A percentile compares a stretch with the other conserved stretches of the same genome.
Conservation (phyloP, 2,888 invertebrate genomes). For the Arge pagana region DNA sequence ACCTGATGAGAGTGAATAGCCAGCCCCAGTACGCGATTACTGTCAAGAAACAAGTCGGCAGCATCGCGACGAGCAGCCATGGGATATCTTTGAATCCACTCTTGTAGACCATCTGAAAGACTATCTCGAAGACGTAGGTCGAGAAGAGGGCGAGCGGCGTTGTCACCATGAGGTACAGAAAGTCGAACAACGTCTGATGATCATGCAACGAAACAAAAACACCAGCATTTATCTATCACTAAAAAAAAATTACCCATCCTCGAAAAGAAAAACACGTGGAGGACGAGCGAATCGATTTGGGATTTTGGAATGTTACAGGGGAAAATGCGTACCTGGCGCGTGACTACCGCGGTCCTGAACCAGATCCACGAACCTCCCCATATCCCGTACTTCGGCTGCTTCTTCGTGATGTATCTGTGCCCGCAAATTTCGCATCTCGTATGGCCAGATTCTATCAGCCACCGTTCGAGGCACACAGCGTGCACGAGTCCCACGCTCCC, state of each 20-base stretch:
- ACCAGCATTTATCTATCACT: background rate
- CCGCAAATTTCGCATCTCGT: conserved; percentile 63
- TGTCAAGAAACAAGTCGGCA: conserved; percentile 52
- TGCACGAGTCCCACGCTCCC: conserved; percentile 63
- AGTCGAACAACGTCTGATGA: conserved; percentile 49
- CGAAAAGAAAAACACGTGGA: no score
- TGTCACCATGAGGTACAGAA: conserved; percentile 50
- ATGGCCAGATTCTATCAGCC: conserved; percentile 62
- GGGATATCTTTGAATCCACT: conserved; percentile 49
- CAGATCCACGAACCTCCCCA: conserved; percentile 46
- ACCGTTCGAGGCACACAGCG: conserved; percentile 62
- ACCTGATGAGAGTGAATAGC: conserved; percentile 54
- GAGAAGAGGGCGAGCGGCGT: conserved; percentile 53
- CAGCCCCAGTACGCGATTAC: conserved; percentile 55
- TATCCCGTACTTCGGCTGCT: conserved; percentile 48
- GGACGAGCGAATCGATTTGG: no score
- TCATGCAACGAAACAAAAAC: background rate
- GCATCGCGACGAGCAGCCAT: conserved; percentile 53
- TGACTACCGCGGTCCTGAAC: conserved; percentile 50
- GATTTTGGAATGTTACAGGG: no score
- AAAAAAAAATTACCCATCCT: background rate
- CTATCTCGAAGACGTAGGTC: conserved; percentile 50
- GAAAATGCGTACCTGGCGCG: conserved; percentile 45
- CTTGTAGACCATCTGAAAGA: conserved; percentile 46
- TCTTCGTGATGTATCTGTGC: conserved; percentile 57